Evolutionary conservation across 2,113 vertebrate genomes (phyloP).

Genomic region (Dasypus novemcinctus): DNA sequence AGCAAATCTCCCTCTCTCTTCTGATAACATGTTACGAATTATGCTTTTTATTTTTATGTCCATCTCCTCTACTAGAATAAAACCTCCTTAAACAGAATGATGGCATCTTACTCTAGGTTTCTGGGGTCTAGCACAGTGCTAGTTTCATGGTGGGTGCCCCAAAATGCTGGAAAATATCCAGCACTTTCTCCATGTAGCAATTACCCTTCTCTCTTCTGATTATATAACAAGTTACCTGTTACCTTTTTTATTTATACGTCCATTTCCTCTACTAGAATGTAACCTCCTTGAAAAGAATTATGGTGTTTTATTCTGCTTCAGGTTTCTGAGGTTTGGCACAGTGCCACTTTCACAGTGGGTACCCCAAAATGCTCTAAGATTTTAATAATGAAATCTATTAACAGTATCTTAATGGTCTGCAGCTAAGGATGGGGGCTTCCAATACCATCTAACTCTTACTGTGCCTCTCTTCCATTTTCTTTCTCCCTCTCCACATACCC

Average conservation of each 20-base stretch:
- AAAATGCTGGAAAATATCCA: too few relatives aligned
- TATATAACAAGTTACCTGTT: too few relatives aligned
- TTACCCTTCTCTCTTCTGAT: too few relatives aligned
- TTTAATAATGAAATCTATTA: background rate
- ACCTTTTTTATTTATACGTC: background rate
- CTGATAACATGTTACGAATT: too few relatives aligned
- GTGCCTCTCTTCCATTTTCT: background rate
- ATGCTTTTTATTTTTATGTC: background rate
- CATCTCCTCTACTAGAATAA: background rate
- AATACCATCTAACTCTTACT: background rate
- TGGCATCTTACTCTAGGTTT: background rate
- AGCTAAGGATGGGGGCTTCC: background rate
- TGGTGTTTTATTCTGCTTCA: background rate
- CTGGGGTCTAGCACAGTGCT: background rate
- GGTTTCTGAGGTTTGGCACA: background rate
- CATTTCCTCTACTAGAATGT: background rate
- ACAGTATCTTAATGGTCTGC: background rate
- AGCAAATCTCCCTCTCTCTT: background rate
- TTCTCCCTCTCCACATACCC: background rate
- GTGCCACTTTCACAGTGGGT: background rate
- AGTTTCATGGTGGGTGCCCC: background rate
- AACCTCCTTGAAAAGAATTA: background rate
- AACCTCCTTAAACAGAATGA: background rate
- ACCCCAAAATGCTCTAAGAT: background rate
- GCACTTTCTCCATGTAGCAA: too few relatives aligned